A percentile compares a stretch with the other conserved stretches of the same genome.
phyloP scores from a whole-genome alignment of 2,113 vertebrate species.

The Origma solitaria region DNA sequence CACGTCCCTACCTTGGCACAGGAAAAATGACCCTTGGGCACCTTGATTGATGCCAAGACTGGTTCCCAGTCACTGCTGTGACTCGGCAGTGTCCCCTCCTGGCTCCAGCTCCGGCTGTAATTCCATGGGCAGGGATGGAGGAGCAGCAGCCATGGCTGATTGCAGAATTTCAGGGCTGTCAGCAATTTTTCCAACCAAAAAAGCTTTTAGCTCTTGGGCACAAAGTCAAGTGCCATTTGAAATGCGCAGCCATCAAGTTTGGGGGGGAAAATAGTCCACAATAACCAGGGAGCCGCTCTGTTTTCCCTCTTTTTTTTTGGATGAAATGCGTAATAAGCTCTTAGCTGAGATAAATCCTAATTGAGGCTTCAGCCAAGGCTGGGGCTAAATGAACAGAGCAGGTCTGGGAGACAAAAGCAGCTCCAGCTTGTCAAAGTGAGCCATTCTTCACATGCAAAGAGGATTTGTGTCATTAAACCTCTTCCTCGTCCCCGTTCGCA shows the following conservation, averaged over 20 bases:
- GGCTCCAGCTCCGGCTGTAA: background rate
- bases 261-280: background rate
- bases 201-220: constrained; percentile 56
- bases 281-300: background rate
- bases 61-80: background rate
- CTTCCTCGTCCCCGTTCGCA: background rate
- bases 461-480: background rate
- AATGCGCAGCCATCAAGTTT: background rate
- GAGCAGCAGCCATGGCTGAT: background rate
- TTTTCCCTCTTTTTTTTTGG: background rate
- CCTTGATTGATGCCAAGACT: background rate
- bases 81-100: background rate
- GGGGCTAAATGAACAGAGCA: constrained; percentile 24
- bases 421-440: background rate
- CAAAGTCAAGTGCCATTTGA: constrained; percentile 36
- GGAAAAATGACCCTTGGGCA: background rate
- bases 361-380: constrained; percentile 32
- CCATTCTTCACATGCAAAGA: background rate
- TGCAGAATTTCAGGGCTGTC: background rate
- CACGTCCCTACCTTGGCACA: fast-evolving
- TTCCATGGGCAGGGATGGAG: background rate
- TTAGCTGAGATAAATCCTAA: constrained; percentile 38
- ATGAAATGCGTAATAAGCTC: constrained; percentile 20
- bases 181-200: constrained; percentile 31
- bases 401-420: constrained; percentile 17